phyloP scores from a whole-genome alignment of 1,140 invertebrate genomes.

The Lasioglossum baleicum region DNA sequence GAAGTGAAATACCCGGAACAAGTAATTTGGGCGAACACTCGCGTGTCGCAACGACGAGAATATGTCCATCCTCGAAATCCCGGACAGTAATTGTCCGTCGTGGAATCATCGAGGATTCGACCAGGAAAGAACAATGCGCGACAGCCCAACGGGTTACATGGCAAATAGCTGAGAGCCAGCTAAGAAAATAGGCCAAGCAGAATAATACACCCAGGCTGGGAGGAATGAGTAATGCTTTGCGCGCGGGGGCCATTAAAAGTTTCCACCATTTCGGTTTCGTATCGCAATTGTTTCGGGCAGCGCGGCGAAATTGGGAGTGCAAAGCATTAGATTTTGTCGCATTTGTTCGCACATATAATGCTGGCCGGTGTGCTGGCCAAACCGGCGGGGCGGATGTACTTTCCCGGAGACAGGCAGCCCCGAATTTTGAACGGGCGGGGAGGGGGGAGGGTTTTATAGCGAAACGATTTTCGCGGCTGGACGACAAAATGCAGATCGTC shows the following conservation, averaged over 20 bases:
- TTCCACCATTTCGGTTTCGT: constrained; percentile 27
- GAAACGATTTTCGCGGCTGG: constrained; percentile 52
- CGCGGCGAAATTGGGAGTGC: constrained; percentile 20
- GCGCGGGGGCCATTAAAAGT: constrained; percentile 42
- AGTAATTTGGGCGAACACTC: too few species aligned
- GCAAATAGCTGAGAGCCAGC: not conserved
- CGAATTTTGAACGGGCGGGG: constrained; percentile 48
- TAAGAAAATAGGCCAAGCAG: not conserved
- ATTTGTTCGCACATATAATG: constrained; percentile 28
- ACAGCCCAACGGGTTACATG: not conserved
- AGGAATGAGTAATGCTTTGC: not conserved
- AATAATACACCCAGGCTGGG: not conserved
- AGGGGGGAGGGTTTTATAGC: constrained; percentile 27
- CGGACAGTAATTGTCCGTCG: not conserved
- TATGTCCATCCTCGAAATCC: too few species aligned
- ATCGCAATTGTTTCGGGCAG: not conserved
- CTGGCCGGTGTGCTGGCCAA: constrained; percentile 10
- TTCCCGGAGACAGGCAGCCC: constrained; percentile 35
- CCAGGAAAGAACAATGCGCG: not conserved
- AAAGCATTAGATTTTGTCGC: constrained; percentile 41
- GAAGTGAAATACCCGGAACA: too few species aligned
- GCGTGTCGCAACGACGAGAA: too few species aligned
- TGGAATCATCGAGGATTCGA: not conserved
- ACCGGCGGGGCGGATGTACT: constrained; percentile 19
- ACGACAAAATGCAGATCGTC: constrained; percentile 45